These are phyloP conservation scores for Eulithis testata DNA, from an alignment of 2,888 invertebrate species.

Conservation along the genomic window DNA sequence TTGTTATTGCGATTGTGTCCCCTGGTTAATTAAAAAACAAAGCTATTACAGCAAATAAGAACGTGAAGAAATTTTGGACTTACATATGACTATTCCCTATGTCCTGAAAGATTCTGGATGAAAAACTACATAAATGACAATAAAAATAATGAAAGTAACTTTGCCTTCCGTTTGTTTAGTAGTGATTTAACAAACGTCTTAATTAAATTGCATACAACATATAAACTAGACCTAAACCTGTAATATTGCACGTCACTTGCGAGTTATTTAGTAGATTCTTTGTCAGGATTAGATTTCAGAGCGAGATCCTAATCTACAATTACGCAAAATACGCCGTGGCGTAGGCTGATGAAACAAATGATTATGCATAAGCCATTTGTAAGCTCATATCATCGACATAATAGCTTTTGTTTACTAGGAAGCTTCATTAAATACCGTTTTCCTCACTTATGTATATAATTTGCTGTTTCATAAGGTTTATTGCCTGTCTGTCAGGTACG, in stretches of 20 bases:
- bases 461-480: constrained; percentile 35
- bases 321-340: constrained; percentile 47
- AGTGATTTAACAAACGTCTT: too few species aligned
- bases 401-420: constrained; percentile 50
- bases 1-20: too few species aligned
- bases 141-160: too few species aligned
- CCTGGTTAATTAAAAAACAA: too few species aligned
- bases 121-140: too few species aligned
- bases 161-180: too few species aligned
- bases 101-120: too few species aligned
- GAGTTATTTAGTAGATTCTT: constrained; percentile 18
- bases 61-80: too few species aligned
- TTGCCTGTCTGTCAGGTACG: constrained; percentile 26
- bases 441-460: constrained; percentile 29
- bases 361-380: constrained; percentile 54
- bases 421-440: constrained; percentile 38
- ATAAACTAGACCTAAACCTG: background rate
- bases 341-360: constrained; percentile 55
- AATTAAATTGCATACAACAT: too few species aligned
- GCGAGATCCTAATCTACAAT: constrained; percentile 24
- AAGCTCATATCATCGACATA: constrained; percentile 47
- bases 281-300: constrained; percentile 25
- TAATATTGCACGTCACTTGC: constrained; percentile 1
- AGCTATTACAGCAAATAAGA: too few species aligned
- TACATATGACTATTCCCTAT: too few species aligned